Conservation (phyloP, 2,888 invertebrate species). For the Alloscopus bannaensis region DNA sequence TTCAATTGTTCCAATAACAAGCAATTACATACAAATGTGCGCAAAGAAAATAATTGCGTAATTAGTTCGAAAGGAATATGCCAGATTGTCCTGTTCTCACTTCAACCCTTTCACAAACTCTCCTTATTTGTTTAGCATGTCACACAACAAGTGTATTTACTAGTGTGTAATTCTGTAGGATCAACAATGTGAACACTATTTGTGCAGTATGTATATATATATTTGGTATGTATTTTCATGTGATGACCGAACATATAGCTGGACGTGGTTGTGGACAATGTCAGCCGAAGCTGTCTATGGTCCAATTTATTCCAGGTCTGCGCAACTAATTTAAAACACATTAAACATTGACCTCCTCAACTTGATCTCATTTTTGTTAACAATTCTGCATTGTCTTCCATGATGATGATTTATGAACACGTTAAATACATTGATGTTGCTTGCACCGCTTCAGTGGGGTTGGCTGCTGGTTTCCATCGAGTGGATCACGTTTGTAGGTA, state of each 20-base stretch:
- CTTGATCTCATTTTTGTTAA: slow-evolving; percentile 38
- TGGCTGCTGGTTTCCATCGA: slow-evolving; percentile 69
- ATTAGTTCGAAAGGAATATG: too few species aligned
- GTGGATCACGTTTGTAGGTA: slow-evolving; percentile 72
- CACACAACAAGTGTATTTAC: neutral
- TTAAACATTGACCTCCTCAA: slow-evolving; percentile 54
- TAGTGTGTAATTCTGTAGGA: too few species aligned
- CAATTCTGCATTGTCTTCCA: slow-evolving; percentile 45
- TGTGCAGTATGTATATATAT: too few species aligned
- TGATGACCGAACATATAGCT: slow-evolving; percentile 68
- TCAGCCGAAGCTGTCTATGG: slow-evolving; percentile 70
- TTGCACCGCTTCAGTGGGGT: slow-evolving; percentile 27
- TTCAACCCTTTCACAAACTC: too few species aligned
- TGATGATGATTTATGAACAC: slow-evolving; percentile 25
- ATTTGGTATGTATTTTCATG: too few species aligned
- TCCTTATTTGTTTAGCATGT: slow-evolving; percentile 10
- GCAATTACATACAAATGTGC: slow-evolving; percentile 34
- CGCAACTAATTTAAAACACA: slow-evolving; percentile 44
- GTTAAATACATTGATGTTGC: neutral
- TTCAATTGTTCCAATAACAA: slow-evolving; percentile 9
- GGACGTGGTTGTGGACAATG: slow-evolving; percentile 72
- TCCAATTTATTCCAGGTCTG: slow-evolving; percentile 68
- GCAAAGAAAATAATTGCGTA: slow-evolving; percentile 40
- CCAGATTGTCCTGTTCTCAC: too few species aligned
- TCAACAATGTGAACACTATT: too few species aligned